Evolutionary conservation across 1,140 invertebrate genomes (phyloP), one percentile per base, ranked within the genome.

Genomic region (Formica exsecta): DNA sequence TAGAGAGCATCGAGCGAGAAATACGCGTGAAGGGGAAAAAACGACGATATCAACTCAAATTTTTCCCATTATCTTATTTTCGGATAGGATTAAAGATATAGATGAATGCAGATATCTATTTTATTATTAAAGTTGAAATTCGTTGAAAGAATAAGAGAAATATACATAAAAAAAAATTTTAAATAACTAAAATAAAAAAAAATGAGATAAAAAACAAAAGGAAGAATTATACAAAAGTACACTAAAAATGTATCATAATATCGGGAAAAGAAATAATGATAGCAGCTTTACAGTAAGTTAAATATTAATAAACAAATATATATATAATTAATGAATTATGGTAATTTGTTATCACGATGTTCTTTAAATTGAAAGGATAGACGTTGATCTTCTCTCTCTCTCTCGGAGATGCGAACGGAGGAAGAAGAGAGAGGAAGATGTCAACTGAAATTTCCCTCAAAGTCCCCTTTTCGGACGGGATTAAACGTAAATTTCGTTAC

Each of bases 401-500:
- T 19, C 48, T 51, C 9, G 3, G 22, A 70, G 29, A 48, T 19
- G 16, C 22, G 41, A 70, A 48, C 22, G 32, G 2, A 9, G 11
- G 13, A 6, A 16, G 36, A 25, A 22, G 16, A 62, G 16, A 62
- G 16, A 61, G 38, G 25, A 64, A 57, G n/a, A 38, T n/a, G 48
- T 73, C 36, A 29, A 62, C 11, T 54, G 44, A 85, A 85, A 54
- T 76, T 85, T 62, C 71, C 9, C 51, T 87, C 41, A 57, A n/a
- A 29, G n/a, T 59, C 65, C 38, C 38, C 51, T 51, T 57, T 64
- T 38, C 66, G 65, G 41, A 48, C 7, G 36, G 48, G 48, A 73
- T 73, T 79, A 79, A 66, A 66, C 51, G n/a, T 51, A 7, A 79
- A 79, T 86, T 88, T 29, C 9, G 48, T 61, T 54, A 65, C 13